These are phyloP conservation scores for Vultur gryphus DNA, from an alignment of 2,797 vertebrate genomes.

Conservation along the genomic window DNA sequence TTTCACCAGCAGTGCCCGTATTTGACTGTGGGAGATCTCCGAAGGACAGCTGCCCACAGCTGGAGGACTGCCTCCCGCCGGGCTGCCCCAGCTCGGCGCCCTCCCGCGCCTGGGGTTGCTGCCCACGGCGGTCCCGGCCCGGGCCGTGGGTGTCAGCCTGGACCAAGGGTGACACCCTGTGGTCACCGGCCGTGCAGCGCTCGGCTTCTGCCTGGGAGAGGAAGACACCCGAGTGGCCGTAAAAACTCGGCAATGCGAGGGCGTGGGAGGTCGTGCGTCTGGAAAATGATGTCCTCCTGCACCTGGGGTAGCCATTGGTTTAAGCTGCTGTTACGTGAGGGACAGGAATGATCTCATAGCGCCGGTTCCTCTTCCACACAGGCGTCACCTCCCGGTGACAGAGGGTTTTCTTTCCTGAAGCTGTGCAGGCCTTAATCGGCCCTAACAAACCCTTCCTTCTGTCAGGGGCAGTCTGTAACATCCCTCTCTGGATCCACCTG, in stretches of 20 bases:
- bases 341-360: background rate
- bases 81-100: background rate
- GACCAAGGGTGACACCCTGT: conserved; percentile 3
- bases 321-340: background rate
- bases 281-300: background rate
- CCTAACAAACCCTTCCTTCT: background rate
- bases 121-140: background rate
- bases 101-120: background rate
- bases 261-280: fast-evolving
- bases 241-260: fast-evolving
- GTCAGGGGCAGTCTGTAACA: background rate
- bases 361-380: background rate
- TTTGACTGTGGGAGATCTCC: fast-evolving
- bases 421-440: too few species aligned
- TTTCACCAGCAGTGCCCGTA: fast-evolving
- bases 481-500: background rate
- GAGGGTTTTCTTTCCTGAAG: background rate
- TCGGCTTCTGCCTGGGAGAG: background rate
- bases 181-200: background rate
- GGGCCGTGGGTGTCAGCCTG: background rate
- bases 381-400: fast-evolving
- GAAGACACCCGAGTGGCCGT: fast-evolving
- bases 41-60: too few species aligned
- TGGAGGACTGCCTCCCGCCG: too few species aligned
- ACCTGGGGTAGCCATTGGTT: fast-evolving